A percentile compares a stretch with the other conserved stretches of the same genome.
phyloP scores from a whole-genome alignment of 1,140 invertebrate species.

The Diuraphis noxia region DNA sequence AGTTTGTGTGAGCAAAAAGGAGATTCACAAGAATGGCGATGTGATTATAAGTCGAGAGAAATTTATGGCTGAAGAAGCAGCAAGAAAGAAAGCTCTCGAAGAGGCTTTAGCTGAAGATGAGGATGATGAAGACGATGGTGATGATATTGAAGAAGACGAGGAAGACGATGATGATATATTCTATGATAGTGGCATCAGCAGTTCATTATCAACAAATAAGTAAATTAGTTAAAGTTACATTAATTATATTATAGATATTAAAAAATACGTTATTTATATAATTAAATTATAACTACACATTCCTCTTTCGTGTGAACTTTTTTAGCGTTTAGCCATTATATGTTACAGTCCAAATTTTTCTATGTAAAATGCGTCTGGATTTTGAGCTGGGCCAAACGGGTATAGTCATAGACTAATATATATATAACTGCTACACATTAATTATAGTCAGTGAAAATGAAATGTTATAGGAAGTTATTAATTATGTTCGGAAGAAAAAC shows the following conservation, averaged over 20 bases:
- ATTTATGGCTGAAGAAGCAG: constrained; percentile 63
- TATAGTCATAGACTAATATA: too few relatives aligned
- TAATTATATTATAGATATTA: not conserved
- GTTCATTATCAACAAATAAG: constrained; percentile 55
- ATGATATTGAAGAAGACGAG: constrained; percentile 62
- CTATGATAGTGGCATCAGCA: constrained; percentile 54
- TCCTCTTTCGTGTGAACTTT: not conserved
- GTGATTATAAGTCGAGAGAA: constrained; percentile 65
- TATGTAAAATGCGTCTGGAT: not conserved
- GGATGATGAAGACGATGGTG: constrained; percentile 70
- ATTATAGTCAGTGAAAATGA: too few relatives aligned
- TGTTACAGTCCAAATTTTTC: not conserved
- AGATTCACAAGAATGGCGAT: constrained; percentile 75
- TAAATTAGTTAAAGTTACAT: not conserved
- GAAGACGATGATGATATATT: constrained; percentile 56
- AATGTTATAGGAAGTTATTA: not conserved
- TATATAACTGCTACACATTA: too few relatives aligned
- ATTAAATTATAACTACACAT: not conserved
- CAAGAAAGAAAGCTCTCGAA: constrained; percentile 57
- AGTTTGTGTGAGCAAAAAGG: constrained; percentile 83
- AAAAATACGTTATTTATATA: not conserved
- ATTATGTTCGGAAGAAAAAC: not conserved
- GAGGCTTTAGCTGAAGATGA: constrained; percentile 67
- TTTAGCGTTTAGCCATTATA: not conserved
- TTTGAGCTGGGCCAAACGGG: not conserved